Conservation (phyloP, 1,140 invertebrate genomes). For the Formica exsecta region DNA sequence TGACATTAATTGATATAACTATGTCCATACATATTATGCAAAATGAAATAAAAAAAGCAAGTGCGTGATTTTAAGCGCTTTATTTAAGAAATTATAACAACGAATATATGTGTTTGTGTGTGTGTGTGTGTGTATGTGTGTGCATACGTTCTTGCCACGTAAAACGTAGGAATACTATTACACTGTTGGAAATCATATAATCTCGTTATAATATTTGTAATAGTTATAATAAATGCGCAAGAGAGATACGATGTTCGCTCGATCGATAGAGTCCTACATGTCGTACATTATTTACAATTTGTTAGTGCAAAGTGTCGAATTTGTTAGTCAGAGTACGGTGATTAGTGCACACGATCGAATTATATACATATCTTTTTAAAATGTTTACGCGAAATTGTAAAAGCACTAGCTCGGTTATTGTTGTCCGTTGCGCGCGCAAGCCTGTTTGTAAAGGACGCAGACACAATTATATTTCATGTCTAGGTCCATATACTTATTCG, state of each 20-base stretch:
- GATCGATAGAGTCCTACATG: conserved; percentile 47
- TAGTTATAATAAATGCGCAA: conserved; percentile 56
- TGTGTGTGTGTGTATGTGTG: too few species aligned
- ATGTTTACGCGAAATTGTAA: conserved; percentile 41
- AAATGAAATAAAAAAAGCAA: conserved; percentile 37
- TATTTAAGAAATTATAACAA: conserved; percentile 78
- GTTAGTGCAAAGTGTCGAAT: conserved; percentile 1
- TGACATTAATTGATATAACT: neutral
- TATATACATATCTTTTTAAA: conserved; percentile 48
- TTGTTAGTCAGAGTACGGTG: neutral
- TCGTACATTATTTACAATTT: conserved; percentile 58
- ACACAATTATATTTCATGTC: neutral
- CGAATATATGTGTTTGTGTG: conserved; percentile 31
- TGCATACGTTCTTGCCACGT: conserved; percentile 49
- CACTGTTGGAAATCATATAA: conserved; percentile 37
- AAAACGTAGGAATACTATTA: conserved; percentile 61
- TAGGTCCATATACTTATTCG: neutral
- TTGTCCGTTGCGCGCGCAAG: conserved; percentile 47
- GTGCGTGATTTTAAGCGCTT: conserved; percentile 69
- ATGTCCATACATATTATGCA: too few species aligned
- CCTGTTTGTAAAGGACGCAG: conserved; percentile 5
- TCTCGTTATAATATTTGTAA: conserved; percentile 42
- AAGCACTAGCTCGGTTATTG: conserved; percentile 60
- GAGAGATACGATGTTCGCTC: conserved; percentile 15
- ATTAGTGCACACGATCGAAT: conserved; percentile 18